Percentiles rank a stretch among this genome's conserved stretches.
Evolutionary conservation across 2,113 vertebrate species (phyloP).

Genomic region (Balaeniceps rex): DNA sequence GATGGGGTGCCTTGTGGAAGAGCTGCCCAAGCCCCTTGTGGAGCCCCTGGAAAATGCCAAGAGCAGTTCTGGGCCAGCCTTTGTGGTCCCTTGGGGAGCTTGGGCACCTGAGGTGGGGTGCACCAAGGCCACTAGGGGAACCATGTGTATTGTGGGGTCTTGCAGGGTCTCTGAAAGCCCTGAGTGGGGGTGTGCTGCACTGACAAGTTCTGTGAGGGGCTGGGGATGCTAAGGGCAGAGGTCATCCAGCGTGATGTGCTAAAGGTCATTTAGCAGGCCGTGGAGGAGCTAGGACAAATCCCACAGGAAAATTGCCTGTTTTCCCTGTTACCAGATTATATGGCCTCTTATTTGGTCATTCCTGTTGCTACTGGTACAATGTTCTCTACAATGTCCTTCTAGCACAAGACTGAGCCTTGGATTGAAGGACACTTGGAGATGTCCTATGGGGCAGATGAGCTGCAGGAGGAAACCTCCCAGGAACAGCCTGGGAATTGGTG

Average conservation of each 20-base stretch:
- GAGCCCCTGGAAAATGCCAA: neutral
- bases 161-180: neutral
- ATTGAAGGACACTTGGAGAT: neutral
- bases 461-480: neutral
- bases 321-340: neutral
- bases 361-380: no score
- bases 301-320: neutral
- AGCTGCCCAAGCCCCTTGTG: neutral
- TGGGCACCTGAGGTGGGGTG: neutral
- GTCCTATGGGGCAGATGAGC: neutral
- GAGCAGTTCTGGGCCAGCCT: neutral
- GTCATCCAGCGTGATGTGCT: fast-evolving
- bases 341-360: neutral
- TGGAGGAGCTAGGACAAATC: neutral
- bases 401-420: neutral
- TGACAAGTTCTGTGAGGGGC: neutral
- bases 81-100: neutral
- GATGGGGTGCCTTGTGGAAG: neutral
- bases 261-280: neutral
- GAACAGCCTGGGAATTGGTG: neutral
- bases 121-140: neutral
- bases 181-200: neutral
- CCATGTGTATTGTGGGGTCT: fast-evolving
- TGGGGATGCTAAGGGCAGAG: neutral
- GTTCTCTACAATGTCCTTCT: neutral